Conservation (phyloP, 2,113 vertebrate genomes). For the Galbula dea region DNA sequence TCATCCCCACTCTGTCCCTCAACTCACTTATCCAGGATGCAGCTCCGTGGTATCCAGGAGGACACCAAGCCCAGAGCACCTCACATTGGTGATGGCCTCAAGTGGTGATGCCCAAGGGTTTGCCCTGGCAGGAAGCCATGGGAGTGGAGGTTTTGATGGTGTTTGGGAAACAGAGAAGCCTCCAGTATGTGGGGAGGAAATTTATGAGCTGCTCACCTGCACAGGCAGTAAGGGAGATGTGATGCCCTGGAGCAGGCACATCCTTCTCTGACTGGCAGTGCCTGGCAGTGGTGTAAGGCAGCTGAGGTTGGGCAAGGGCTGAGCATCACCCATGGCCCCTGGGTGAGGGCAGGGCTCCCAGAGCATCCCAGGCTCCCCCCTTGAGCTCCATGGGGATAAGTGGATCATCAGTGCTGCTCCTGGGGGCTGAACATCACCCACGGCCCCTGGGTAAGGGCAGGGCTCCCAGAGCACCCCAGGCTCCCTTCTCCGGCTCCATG, state of each 20-base stretch:
- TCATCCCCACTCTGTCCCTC: background rate
- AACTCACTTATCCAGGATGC: background rate
- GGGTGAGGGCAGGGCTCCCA: background rate
- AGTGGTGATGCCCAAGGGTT: background rate
- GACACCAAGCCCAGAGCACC: background rate
- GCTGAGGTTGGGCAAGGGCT: background rate
- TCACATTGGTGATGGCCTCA: accelerated
- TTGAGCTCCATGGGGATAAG: background rate
- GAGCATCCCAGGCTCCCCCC: background rate
- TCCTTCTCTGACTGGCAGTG: background rate
- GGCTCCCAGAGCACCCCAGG: background rate
- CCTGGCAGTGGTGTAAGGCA: background rate
- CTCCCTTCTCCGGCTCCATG: background rate
- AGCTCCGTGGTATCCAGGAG: accelerated
- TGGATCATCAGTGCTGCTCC: background rate
- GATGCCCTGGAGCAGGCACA: accelerated
- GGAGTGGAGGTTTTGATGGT: background rate
- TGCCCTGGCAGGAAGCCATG: background rate
- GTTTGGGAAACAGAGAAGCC: background rate
- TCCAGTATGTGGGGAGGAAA: background rate
- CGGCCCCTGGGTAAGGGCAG: background rate
- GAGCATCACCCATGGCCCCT: background rate
- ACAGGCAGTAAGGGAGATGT: accelerated
- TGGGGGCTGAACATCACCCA: too few relatives aligned
- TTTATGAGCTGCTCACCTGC: background rate